phyloP scores from a whole-genome alignment of 2,113 vertebrate species.

The Phrynocephalus versicolor region DNA sequence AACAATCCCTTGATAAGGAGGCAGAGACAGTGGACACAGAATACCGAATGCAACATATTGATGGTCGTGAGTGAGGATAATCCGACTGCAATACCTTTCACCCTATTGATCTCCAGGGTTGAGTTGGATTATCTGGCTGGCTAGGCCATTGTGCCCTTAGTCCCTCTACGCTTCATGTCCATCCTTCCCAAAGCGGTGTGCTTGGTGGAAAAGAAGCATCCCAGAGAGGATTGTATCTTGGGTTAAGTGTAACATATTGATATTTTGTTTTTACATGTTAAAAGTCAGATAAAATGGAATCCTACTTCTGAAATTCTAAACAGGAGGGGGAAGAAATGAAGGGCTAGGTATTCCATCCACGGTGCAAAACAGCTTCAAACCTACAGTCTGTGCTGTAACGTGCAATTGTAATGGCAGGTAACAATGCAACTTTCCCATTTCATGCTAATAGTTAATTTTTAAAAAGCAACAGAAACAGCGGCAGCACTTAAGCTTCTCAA shows the following conservation, averaged over 20 bases:
- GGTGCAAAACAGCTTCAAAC: not conserved
- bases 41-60: slow-evolving; percentile 31
- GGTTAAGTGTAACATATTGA: slow-evolving; percentile 24
- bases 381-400: not conserved
- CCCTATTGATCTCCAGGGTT: slow-evolving; percentile 98
- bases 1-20: slow-evolving; percentile 1
- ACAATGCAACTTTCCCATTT: slow-evolving; percentile 20
- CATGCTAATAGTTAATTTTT: slow-evolving; percentile 27
- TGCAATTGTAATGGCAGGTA: slow-evolving; percentile 35
- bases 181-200: slow-evolving; percentile 72
- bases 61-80: slow-evolving; percentile 89
- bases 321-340: not conserved
- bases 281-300: slow-evolving; percentile 32
- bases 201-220: slow-evolving; percentile 36
- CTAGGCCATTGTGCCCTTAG: slow-evolving; percentile 97
- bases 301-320: slow-evolving; percentile 32
- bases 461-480: not conserved
- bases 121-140: slow-evolving; percentile 99
- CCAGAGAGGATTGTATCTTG: too few species aligned
- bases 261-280: not conserved
- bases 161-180: slow-evolving; percentile 95
- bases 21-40: not conserved
- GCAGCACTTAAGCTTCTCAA: slow-evolving; percentile 16
- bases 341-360: not conserved
- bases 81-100: slow-evolving; percentile 87